Base-by-base conservation (phyloP, 2,888 invertebrate species). In the Oegoconia quadripuncta region DNA sequence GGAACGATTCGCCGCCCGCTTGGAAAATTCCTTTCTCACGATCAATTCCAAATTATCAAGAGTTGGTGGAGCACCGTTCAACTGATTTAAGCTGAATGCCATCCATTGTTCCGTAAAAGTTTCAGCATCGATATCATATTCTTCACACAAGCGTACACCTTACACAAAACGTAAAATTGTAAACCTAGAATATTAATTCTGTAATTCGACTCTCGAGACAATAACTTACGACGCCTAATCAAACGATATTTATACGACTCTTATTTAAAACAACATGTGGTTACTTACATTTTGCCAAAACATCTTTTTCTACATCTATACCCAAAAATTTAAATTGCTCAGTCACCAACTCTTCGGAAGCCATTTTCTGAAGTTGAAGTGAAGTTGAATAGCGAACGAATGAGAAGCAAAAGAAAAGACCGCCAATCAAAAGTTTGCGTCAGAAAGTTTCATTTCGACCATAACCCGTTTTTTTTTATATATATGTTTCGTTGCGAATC, bases 21-120 rank as follows among this genome's bases (percentile, higher is more conserved):
- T 90, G 55, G 81, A 78, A 61, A 91, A 88, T 74, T 91, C 91
- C 81, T 90, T 92, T 55, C 91, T 88, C 57, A 90, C 92, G 69
- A 93, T 89, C 59, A 88, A 76, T 43, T 87, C 81, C 33, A 95
- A 80, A 60, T 87, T 77, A 12, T 90, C 89, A 18, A 90, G 46
- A 34, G 89, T 90, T 15, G 93, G 92, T 20, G 90, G 80, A 0
- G 89, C 89, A 22, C 91, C 91, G 51, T 89, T 87, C 47, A 91
- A 74, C 63, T 91, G 79, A 20, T 93, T 91, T 39, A 92, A 81
- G 55, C 91, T 91, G 69, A 91, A 95, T 13, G 95, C 94, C 81
- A 93, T 90, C 95, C 95, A 95, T 83, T 91, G 90, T 65, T 93
- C 92, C 35, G 91, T 92, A 53, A 95, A 91, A 58, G 91, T 91